These are phyloP conservation scores for Myotis yumanensis DNA, from an alignment of 2,113 vertebrate genomes.

Conservation along the genomic window DNA sequence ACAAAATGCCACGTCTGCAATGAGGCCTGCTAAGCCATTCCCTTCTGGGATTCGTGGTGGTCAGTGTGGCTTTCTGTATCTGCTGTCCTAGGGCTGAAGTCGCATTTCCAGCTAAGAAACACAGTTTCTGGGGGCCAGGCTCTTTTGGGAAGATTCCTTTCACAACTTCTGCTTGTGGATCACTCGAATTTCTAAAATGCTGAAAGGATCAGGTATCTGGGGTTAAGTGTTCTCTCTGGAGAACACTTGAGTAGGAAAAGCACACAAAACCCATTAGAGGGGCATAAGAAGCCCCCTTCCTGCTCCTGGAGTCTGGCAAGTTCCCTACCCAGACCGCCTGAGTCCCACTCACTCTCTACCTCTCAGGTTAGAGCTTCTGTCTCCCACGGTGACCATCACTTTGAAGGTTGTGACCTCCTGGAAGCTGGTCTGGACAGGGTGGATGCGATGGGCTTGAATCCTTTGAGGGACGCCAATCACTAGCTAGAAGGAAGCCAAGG, in stretches of 20 bases:
- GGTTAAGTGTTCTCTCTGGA: not conserved
- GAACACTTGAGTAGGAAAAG: not conserved
- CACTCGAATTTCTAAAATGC: not conserved
- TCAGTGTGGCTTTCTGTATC: not conserved
- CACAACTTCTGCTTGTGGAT: not conserved
- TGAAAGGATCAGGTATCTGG: not conserved
- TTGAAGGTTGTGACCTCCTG: conserved; percentile 83
- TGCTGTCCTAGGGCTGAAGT: not conserved
- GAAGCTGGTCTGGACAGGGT: conserved; percentile 78
- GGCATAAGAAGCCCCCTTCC: not conserved
- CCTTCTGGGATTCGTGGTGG: not conserved
- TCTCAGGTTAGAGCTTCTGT: conserved; percentile 89
- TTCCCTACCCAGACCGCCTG: fast-evolving
- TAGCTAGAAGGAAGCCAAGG: conserved; percentile 80
- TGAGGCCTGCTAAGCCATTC: not conserved
- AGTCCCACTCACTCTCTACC: conserved; percentile 80
- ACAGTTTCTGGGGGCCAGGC: not conserved
- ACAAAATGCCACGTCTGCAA: not conserved
- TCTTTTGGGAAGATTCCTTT: not conserved
- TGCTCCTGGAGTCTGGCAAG: fast-evolving
- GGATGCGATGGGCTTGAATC: conserved; percentile 77
- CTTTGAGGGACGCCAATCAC: conserved; percentile 81
- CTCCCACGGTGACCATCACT: conserved; percentile 87
- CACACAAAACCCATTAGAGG: fast-evolving
- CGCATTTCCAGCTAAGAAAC: not conserved